phyloP scores from a whole-genome alignment of 2,113 vertebrate genomes.

The Malaclemys terrapin region DNA sequence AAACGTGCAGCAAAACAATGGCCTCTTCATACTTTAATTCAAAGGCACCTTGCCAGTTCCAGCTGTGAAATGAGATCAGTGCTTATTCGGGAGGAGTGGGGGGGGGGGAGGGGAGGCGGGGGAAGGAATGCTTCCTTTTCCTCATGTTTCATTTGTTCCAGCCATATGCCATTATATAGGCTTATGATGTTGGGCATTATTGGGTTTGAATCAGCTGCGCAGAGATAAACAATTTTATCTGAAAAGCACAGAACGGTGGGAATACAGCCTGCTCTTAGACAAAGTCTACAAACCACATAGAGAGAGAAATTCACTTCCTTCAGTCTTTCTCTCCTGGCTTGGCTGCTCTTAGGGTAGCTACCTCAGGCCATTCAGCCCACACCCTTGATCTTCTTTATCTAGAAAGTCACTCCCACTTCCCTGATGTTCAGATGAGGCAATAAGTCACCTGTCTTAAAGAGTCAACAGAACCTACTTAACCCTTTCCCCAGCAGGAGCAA shows the following conservation, averaged over 20 bases:
- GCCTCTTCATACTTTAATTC: not conserved
- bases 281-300: not conserved
- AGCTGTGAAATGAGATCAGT: constrained; percentile 3
- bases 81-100: not conserved
- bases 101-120: not conserved
- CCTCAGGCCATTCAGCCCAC: not conserved
- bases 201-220: not conserved
- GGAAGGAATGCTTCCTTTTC: not conserved
- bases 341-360: not conserved
- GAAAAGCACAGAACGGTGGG: not conserved
- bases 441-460: not conserved
- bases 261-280: not conserved
- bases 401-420: not conserved
- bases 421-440: not conserved
- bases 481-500: not conserved
- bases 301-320: not conserved
- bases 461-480: not conserved
- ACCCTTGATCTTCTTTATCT: not conserved
- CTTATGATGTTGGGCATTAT: not conserved
- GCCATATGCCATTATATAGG: not conserved
- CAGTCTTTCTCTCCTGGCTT: not conserved
- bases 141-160: not conserved
- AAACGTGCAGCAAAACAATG: not conserved
- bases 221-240: not conserved
- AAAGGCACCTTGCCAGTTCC: not conserved